phyloP scores from a whole-genome alignment of 1,140 invertebrate species.

The Globodera ellingtonae region DNA sequence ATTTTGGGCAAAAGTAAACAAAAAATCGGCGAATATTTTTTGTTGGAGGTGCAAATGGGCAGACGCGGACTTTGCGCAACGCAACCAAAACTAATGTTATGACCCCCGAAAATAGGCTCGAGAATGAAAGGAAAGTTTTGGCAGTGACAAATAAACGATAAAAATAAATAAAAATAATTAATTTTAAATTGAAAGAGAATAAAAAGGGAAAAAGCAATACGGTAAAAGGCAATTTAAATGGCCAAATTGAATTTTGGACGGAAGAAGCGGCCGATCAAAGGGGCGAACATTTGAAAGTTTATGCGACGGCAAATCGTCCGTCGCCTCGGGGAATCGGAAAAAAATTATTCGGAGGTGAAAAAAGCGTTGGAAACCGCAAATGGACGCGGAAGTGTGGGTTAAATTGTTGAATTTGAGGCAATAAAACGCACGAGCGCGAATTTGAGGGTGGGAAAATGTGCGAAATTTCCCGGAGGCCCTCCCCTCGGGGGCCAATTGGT shows the following conservation, averaged over 20 bases:
- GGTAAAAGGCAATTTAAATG: not conserved
- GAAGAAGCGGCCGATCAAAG: not conserved
- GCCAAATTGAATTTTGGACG: not conserved
- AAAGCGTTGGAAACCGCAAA: not conserved
- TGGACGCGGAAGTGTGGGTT: not conserved
- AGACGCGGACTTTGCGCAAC: not conserved
- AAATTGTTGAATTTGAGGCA: not conserved
- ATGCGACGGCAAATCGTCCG: too few species aligned
- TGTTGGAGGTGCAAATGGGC: not conserved
- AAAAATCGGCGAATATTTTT: not conserved
- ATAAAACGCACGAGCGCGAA: not conserved
- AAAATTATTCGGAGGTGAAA: not conserved
- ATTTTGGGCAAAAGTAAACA: slow-evolving; percentile 4
- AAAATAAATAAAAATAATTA: not conserved
- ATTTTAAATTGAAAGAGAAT: too few species aligned
- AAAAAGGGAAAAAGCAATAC: too few species aligned
- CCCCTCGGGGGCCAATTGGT: not conserved
- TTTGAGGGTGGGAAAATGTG: not conserved
- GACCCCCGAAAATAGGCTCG: not conserved
- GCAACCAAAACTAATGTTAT: not conserved
- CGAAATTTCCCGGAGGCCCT: not conserved
- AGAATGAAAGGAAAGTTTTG: not conserved
- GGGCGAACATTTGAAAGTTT: not conserved
- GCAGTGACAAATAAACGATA: not conserved
- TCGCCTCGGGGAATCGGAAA: not conserved